Evolutionary conservation across 2,888 invertebrate species (phyloP), one percentile per base, ranked within the genome.

Genomic region (Geotrupes spiniger): DNA sequence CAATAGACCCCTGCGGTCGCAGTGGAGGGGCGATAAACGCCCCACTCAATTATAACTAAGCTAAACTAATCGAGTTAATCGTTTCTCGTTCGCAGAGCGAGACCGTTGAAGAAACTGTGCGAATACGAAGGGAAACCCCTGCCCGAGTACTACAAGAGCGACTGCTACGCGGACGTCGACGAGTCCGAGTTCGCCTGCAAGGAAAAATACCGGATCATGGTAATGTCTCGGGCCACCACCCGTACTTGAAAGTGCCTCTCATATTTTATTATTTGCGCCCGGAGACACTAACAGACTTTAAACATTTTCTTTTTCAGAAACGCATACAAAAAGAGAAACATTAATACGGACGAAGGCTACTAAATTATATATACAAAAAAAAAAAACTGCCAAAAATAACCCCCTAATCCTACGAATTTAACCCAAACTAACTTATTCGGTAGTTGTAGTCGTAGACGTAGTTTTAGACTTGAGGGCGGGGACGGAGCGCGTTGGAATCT

Each of bases 141-240:
- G 50, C 88, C 88, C 0, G 79, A 80, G 54, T 83, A 85, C 62
- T 86, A 86, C 73, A 85, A 85, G 69, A 84, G 85, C 40, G 89
- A 88, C 63, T 89, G 89, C 64, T 89, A 86, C 73, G 83, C 86
- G 68, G 86, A 89, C 68, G 82, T 88, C 11, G 88, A 88, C 69
- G 89, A 89, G 71, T 81, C 84, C 15, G 84, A 85, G 56, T 88
- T 83, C 67, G 89, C 88, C 2, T 89, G 89, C 74, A 86, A 87
- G 69, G 88, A 88, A 69, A 88, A 88, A 67, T 83, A 84, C 66
- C 76, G 87, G 66, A 87, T 88, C 63, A 85, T 87, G 87, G 87
- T 87, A 72, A 80, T 38, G n/a, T n/a, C n/a, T n/a, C n/a, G n/a
- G n/a, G n/a, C n/a, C n/a, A n/a, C n/a, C 21, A 21, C 21, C 21